These are phyloP conservation scores for Aegotheles bennettii DNA, from an alignment of 2,113 vertebrate genomes.

Conservation along the genomic window DNA sequence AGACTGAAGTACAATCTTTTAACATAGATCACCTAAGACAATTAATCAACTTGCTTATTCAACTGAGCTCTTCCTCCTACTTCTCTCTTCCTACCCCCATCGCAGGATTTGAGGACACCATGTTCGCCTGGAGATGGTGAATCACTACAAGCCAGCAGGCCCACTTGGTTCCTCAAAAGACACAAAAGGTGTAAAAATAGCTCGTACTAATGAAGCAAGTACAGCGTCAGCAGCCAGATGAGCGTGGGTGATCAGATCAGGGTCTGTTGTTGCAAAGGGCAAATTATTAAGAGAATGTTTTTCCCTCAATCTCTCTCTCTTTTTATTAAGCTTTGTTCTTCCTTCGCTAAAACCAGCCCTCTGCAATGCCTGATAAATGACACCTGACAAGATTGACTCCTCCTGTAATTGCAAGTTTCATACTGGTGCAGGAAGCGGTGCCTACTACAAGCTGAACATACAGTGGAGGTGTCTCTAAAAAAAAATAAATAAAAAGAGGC, in stretches of 20 bases:
- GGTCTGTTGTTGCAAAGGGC: constrained; percentile 75
- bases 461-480: constrained; percentile 24
- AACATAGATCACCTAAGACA: neutral
- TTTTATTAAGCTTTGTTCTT: constrained; percentile 69
- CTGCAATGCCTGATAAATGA: constrained; percentile 60
- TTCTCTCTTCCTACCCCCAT: neutral
- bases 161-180: constrained; percentile 92
- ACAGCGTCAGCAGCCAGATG: constrained; percentile 84
- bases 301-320: constrained; percentile 61
- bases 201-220: constrained; percentile 77
- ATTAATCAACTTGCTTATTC: neutral
- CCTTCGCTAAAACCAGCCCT: constrained; percentile 57
- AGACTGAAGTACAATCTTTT: neutral
- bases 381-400: constrained; percentile 60
- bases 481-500: constrained; percentile 32
- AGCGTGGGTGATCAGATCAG: constrained; percentile 85
- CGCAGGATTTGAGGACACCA: constrained; percentile 53
- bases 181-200: constrained; percentile 93
- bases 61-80: neutral
- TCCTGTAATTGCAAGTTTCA: constrained; percentile 61
- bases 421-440: constrained; percentile 23
- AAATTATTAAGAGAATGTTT: constrained; percentile 77
- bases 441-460: constrained; percentile 24
- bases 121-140: constrained; percentile 77
- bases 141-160: constrained; percentile 82